These are phyloP conservation scores for Pogona vitticeps DNA, from an alignment of 2,113 vertebrate genomes.

Conservation along the genomic window DNA sequence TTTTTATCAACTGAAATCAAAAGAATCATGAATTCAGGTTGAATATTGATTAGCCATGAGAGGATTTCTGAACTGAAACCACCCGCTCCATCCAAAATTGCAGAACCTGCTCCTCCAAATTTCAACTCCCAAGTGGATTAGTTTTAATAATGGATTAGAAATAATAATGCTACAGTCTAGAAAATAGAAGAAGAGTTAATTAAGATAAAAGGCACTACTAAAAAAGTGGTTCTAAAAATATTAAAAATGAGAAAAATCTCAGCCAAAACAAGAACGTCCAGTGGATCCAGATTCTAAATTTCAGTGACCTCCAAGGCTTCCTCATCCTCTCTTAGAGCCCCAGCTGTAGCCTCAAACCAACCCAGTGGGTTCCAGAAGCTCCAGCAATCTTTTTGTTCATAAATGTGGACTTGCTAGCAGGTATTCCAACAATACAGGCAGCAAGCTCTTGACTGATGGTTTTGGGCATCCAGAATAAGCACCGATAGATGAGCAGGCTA, in stretches of 20 bases:
- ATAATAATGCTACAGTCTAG: background rate
- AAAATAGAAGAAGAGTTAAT: background rate
- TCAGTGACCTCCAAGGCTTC: background rate
- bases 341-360: background rate
- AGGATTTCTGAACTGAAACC: background rate
- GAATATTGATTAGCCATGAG: conserved; percentile 3
- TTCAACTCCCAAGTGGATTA: too few species aligned
- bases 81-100: background rate
- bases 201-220: background rate
- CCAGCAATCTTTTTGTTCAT: background rate
- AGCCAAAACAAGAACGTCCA: background rate
- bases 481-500: background rate
- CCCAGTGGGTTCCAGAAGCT: background rate
- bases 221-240: background rate
- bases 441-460: too few species aligned
- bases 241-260: background rate
- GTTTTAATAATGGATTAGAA: background rate
- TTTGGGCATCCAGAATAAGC: background rate
- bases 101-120: background rate
- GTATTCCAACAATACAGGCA: too few species aligned
- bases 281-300: background rate
- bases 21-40: background rate
- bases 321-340: background rate
- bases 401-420: background rate
- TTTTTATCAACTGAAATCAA: background rate